Evolutionary conservation across 1,140 invertebrate genomes (phyloP), one percentile per base, ranked within the genome.

Genomic region (Chlorops oryzae): DNA sequence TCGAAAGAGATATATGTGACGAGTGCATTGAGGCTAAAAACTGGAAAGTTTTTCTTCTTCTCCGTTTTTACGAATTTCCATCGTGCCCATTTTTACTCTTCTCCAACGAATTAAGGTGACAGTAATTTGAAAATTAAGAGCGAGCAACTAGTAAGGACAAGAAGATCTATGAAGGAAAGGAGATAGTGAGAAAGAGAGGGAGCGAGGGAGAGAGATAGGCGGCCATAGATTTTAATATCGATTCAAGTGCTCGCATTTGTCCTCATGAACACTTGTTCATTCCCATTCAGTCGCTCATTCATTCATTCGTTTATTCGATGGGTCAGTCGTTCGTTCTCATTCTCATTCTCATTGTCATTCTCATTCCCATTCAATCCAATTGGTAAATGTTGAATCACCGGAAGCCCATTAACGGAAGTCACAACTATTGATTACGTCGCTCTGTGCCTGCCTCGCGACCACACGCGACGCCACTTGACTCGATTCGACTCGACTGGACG

Each of bases 371-470:
- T 28, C 25, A 20, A 32, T n/a, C 25, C 2, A 27, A 21, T 35
- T 47, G 9, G 59, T 53, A 60, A 56, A 58, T 59, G 59, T 54
- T 62, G 59, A 60, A 62, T 62, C 58, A 62, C 59, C 59, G 59
- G 59, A 60, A 62, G 60, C 58, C 59, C 59, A 60, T 62, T 62
- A 62, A 62, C 57, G 59, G 56, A 59, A 62, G 56, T 60, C 59
- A 62, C 56, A 62, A 62, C 59, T 62, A 62, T 60, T 62, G 59
- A 62, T 62, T 62, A 62, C 60, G 59, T 54, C 50, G 56, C 49
- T 47, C 12, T 38, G 7, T 13, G 27, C 6, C n/a, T 32, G n/a
- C n/a, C n/a, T n/a, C n/a, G n/a, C n/a, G n/a, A n/a, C n/a, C n/a
- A n/a, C n/a, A n/a, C n/a, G n/a, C n/a, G n/a, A n/a, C n/a, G n/a